Evolutionary conservation across 2,888 invertebrate genomes (phyloP).

Genomic region (Scaptodrosophila latifasciaeformis): DNA sequence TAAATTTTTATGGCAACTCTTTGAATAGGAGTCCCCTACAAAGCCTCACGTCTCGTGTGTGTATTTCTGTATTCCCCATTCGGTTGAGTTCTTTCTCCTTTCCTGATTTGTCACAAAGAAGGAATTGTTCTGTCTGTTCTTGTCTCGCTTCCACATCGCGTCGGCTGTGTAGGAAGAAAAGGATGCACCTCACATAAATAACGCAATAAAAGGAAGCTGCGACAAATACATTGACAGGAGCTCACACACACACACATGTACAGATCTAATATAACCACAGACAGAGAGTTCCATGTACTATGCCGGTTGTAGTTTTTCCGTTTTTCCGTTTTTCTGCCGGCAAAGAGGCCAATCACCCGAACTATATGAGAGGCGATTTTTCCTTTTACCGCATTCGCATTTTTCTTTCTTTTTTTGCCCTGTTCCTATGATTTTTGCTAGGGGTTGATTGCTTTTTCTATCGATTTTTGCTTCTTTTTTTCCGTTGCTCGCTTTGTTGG

Average conservation of each 20-base stretch:
- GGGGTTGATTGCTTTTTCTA: slow-evolving; percentile 65
- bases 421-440: slow-evolving; percentile 43
- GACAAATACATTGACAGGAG: slow-evolving; percentile 15
- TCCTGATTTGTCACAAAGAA: slow-evolving; percentile 46
- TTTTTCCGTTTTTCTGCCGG: slow-evolving; percentile 43
- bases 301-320: no score
- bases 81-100: slow-evolving; percentile 6
- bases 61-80: slow-evolving; percentile 13
- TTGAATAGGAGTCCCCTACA: no score
- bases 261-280: slow-evolving; percentile 1
- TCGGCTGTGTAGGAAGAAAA: slow-evolving; percentile 28
- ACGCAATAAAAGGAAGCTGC: slow-evolving; percentile 35
- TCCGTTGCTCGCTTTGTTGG: slow-evolving; percentile 8
- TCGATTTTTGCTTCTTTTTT: slow-evolving; percentile 45
- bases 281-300: slow-evolving; percentile 4
- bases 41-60: no score
- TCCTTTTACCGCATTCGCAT: slow-evolving; percentile 21
- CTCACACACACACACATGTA: slow-evolving; percentile 7
- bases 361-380: slow-evolving; percentile 16
- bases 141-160: not conserved
- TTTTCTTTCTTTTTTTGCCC: slow-evolving; percentile 17
- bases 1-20: slow-evolving; percentile 55
- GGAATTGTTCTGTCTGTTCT: slow-evolving; percentile 49
- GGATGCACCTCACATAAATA: slow-evolving; percentile 62
- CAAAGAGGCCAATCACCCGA: slow-evolving; percentile 68